Evolutionary conservation across 2,888 invertebrate species (phyloP).

Genomic region (Automeris io): DNA sequence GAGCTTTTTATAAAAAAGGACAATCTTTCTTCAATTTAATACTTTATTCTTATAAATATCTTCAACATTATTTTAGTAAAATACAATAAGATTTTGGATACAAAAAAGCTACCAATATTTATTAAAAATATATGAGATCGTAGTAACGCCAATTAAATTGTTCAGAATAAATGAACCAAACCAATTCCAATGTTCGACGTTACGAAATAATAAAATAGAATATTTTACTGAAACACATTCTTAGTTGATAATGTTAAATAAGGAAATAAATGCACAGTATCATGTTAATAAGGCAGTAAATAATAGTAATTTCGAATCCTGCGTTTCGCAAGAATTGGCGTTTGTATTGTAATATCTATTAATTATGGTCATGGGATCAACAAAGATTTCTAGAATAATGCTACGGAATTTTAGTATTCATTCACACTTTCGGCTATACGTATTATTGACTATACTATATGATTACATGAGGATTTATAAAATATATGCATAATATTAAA

Average conservation of each 20-base stretch:
- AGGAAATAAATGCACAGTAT: conserved; percentile 26
- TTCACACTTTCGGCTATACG: too few relatives aligned
- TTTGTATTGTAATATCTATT: conserved; percentile 16
- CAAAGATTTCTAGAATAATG: not conserved
- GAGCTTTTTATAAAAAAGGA: too few relatives aligned
- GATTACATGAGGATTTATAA: too few relatives aligned
- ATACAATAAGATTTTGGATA: too few relatives aligned
- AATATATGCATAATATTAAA: too few relatives aligned
- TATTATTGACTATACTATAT: too few relatives aligned
- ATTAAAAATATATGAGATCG: too few relatives aligned
- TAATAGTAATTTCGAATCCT: conserved; percentile 30
- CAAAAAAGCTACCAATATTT: too few relatives aligned
- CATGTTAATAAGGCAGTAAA: conserved; percentile 29
- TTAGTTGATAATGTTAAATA: conserved; percentile 14
- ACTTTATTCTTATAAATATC: too few relatives aligned
- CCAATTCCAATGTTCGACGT: conserved; percentile 7
- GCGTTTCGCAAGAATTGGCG: conserved; percentile 22
- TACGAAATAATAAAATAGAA: conserved; percentile 14
- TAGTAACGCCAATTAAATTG: conserved; percentile 3
- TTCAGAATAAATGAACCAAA: conserved; percentile 5
- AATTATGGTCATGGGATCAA: not conserved
- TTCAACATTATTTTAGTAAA: too few relatives aligned
- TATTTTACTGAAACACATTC: conserved; percentile 17
- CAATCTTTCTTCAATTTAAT: too few relatives aligned
- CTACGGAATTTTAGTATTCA: not conserved